phyloP scores from a whole-genome alignment of 1,140 invertebrate species.

The Eurytemora carolleeae region DNA sequence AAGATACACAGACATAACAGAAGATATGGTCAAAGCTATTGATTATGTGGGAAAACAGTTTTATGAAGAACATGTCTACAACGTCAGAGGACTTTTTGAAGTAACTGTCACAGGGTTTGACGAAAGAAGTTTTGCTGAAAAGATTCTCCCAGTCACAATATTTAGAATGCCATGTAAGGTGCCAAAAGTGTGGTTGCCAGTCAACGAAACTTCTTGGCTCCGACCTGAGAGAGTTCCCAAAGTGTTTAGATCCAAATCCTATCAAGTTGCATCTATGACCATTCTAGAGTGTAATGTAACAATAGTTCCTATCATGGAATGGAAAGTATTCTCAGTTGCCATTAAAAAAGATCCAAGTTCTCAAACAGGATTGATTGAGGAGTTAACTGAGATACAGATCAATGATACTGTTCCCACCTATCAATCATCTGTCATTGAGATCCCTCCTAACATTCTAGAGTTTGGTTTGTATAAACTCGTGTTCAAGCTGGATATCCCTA shows the following conservation, averaged over 20 bases:
- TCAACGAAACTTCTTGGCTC: slow-evolving; percentile 2
- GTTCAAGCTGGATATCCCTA: slow-evolving; percentile 14
- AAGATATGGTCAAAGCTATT: slow-evolving; percentile 1
- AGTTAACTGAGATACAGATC: slow-evolving; percentile 7
- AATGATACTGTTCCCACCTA: slow-evolving; percentile 13
- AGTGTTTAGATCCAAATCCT: slow-evolving; percentile 1
- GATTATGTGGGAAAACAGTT: slow-evolving; percentile 1
- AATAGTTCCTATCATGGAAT: neutral
- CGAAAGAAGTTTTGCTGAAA: slow-evolving; percentile 9
- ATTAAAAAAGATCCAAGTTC: neutral
- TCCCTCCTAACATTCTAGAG: slow-evolving; percentile 15
- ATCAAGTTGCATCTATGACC: neutral
- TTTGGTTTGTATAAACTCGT: slow-evolving; percentile 15
- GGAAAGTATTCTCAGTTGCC: neutral
- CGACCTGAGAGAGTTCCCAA: neutral
- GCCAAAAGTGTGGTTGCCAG: slow-evolving; percentile 13
- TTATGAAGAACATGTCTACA: neutral
- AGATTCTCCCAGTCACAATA: slow-evolving; percentile 10
- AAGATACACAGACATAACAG: slow-evolving; percentile 1
- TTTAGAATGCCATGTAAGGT: slow-evolving; percentile 13
- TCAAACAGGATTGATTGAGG: neutral
- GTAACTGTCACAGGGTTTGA: slow-evolving; percentile 14
- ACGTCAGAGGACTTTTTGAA: slow-evolving; percentile 7
- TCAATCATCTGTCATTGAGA: slow-evolving; percentile 9
- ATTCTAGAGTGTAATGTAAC: slow-evolving; percentile 4